A percentile compares a stretch with the other conserved stretches of the same genome.
These are phyloP conservation scores for Sarotherodon lohbergeri DNA, from an alignment of 2,113 vertebrate genomes.

Conservation along the genomic window DNA sequence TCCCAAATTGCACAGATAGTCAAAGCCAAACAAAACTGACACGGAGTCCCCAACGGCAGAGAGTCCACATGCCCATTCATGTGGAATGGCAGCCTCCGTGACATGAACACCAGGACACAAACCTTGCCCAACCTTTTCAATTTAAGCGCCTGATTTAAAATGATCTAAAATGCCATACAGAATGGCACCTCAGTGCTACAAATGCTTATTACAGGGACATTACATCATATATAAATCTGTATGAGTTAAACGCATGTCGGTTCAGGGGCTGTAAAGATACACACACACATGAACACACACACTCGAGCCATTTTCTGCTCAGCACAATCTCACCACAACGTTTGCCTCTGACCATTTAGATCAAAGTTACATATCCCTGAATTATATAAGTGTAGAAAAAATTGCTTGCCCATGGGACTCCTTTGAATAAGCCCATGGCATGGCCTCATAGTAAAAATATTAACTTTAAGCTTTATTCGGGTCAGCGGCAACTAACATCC, in stretches of 20 bases:
- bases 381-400: slow-evolving; percentile 3
- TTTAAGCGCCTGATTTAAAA: slow-evolving; percentile 9
- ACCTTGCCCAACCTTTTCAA: slow-evolving; percentile 6
- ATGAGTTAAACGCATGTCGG: not conserved
- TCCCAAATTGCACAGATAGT: not conserved
- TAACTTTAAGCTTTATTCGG: slow-evolving; percentile 35
- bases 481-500: not conserved
- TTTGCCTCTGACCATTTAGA: slow-evolving; percentile 2
- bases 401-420: not conserved
- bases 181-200: not conserved
- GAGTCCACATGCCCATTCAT: not conserved
- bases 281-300: not conserved
- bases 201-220: not conserved
- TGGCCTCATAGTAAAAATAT: slow-evolving; percentile 21
- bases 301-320: not conserved
- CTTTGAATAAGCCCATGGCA: slow-evolving; percentile 20
- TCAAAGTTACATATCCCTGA: slow-evolving; percentile 23
- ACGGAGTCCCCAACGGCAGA: not conserved
- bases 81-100: not conserved
- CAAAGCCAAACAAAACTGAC: not conserved
- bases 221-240: not conserved
- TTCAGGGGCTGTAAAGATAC: not conserved
- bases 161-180: not conserved
- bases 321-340: not conserved
- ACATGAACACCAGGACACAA: not conserved